Percentiles rank a stretch among this genome's conserved stretches.
These are phyloP conservation scores for Enteromius argenteus DNA, from an alignment of 2,797 vertebrate genomes.

Conservation along the genomic window DNA sequence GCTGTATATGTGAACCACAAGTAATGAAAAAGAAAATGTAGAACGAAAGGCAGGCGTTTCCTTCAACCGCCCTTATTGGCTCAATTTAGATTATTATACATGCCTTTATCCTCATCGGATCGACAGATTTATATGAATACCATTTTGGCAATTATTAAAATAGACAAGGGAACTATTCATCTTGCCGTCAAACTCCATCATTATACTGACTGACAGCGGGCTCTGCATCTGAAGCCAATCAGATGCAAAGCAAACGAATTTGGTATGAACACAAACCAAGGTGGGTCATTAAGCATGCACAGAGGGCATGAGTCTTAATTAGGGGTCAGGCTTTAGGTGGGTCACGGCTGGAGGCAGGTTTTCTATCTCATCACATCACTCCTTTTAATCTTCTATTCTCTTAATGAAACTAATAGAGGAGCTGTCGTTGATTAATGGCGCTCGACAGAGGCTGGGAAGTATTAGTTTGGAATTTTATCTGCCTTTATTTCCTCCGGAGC, in stretches of 20 bases:
- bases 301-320: constrained; percentile 55
- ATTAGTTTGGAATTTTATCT: constrained; percentile 76
- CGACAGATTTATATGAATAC: constrained; percentile 78
- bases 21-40: constrained; percentile 32
- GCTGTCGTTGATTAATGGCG: constrained; percentile 75
- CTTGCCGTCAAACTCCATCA: constrained; percentile 83
- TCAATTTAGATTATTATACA: constrained; percentile 78
- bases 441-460: constrained; percentile 74
- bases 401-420: constrained; percentile 81
- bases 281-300: constrained; percentile 71
- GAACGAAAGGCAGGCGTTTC: constrained; percentile 68
- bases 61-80: constrained; percentile 77
- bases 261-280: constrained; percentile 79
- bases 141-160: constrained; percentile 78
- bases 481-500: constrained; percentile 70
- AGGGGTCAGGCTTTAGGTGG: constrained; percentile 55
- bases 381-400: constrained; percentile 75
- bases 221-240: constrained; percentile 75
- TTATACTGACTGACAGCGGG: constrained; percentile 85
- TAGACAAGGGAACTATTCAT: constrained; percentile 83
- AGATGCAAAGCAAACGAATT: constrained; percentile 81
- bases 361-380: constrained; percentile 72
- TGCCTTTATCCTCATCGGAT: constrained; percentile 78
- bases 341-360: constrained; percentile 72
- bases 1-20: constrained; percentile 65